phyloP scores from a whole-genome alignment of 2,113 vertebrate genomes.

The Thinocorus orbignyianus region DNA sequence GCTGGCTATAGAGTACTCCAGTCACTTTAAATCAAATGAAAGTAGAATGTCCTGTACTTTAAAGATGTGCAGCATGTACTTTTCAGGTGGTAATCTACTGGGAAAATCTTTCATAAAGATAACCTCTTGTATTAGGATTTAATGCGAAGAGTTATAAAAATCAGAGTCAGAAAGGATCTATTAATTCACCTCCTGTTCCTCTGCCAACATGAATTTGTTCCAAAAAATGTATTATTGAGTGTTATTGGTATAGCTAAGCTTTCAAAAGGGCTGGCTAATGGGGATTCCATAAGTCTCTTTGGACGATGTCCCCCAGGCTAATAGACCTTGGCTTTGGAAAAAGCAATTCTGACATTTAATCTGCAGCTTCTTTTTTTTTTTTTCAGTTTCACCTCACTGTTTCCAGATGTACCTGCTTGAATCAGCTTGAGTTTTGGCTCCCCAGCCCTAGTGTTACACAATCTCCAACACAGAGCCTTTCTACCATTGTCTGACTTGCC shows the following conservation, averaged over 20 bases:
- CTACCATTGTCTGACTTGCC: neutral
- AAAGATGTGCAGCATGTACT: neutral
- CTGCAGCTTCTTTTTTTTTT: constrained; percentile 4
- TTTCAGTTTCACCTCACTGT: neutral
- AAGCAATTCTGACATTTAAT: constrained; percentile 39
- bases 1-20: neutral
- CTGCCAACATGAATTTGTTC: constrained; percentile 29
- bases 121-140: constrained; percentile 36
- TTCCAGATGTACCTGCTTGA: constrained; percentile 43
- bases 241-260: constrained; percentile 34
- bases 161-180: constrained; percentile 48
- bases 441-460: neutral
- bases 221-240: constrained; percentile 37
- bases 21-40: constrained; percentile 27
- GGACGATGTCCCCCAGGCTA: neutral
- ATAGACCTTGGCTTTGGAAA: constrained; percentile 35
- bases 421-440: constrained; percentile 27
- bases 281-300: constrained; percentile 34
- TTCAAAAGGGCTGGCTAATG: constrained; percentile 4
- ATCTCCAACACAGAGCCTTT: neutral
- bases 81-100: constrained; percentile 25
- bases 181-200: constrained; percentile 49
- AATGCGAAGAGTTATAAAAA: constrained; percentile 38
- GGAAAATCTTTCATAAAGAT: constrained; percentile 57
- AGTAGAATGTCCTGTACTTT: constrained; percentile 10